A percentile compares a stretch with the other conserved stretches of the same genome.
Evolutionary conservation across 1,140 invertebrate genomes (phyloP).

Genomic region (Drosophila varians): DNA sequence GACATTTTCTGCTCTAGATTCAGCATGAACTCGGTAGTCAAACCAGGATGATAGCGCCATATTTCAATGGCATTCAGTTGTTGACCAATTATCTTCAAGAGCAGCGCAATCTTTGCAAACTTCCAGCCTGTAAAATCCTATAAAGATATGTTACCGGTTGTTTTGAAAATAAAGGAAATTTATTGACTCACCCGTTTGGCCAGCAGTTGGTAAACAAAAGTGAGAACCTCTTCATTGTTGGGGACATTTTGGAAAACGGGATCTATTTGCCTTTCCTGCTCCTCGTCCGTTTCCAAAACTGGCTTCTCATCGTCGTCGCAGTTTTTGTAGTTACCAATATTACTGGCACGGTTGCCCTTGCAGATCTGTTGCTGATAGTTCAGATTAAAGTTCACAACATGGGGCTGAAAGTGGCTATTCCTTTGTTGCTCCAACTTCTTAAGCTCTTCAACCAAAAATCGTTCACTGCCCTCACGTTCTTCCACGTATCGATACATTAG

Average conservation of each 20-base stretch:
- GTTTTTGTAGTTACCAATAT: constrained; percentile 78
- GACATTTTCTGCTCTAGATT: constrained; percentile 70
- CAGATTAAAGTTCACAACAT: constrained; percentile 56
- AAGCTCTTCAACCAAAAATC: constrained; percentile 61
- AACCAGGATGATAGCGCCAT: constrained; percentile 79
- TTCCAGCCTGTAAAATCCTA: constrained; percentile 77
- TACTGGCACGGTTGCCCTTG: constrained; percentile 76
- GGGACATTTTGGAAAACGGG: constrained; percentile 78
- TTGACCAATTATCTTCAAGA: constrained; percentile 73
- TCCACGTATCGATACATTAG: constrained; percentile 66
- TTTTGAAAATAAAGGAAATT: background rate
- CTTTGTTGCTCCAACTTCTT: constrained; percentile 63
- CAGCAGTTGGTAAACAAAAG: constrained; percentile 67
- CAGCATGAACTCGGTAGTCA: constrained; percentile 73
- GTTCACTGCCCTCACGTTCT: constrained; percentile 67
- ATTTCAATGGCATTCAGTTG: constrained; percentile 75
- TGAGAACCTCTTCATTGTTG: constrained; percentile 65
- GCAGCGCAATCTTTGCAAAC: constrained; percentile 73
- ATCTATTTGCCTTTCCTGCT: constrained; percentile 66
- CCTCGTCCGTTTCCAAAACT: constrained; percentile 45
- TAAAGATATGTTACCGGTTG: background rate
- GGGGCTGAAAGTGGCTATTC: constrained; percentile 52
- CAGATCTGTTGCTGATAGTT: constrained; percentile 73
- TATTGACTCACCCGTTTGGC: constrained; percentile 52
- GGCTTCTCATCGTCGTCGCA: constrained; percentile 68